phyloP scores from a whole-genome alignment of 2,888 invertebrate species.

The Ceramica pisi region DNA sequence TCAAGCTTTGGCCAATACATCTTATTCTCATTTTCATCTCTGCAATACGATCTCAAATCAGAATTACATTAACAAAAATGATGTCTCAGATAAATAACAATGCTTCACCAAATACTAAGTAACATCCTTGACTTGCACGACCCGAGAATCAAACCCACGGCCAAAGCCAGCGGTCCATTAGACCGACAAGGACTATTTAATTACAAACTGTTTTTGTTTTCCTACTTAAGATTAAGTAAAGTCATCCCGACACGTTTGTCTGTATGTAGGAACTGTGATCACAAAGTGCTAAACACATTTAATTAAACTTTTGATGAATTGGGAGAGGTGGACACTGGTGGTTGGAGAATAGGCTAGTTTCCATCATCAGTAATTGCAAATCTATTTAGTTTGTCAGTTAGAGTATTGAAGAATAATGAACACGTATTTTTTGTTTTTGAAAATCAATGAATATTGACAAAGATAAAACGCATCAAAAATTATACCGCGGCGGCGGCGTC shows the following conservation, averaged over 20 bases:
- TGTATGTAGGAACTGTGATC: neutral
- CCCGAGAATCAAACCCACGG: slow-evolving; percentile 67
- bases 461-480: too few species aligned
- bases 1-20: too few species aligned
- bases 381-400: too few species aligned
- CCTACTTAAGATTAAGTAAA: slow-evolving; percentile 21
- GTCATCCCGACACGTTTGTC: slow-evolving; percentile 15
- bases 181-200: slow-evolving; percentile 64
- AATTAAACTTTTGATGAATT: too few species aligned
- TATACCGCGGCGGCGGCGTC: too few species aligned
- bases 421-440: too few species aligned
- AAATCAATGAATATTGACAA: too few species aligned
- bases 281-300: neutral
- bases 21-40: too few species aligned
- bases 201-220: slow-evolving; percentile 40
- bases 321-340: too few species aligned
- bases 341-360: too few species aligned
- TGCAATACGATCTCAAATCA: neutral
- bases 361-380: too few species aligned
- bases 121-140: slow-evolving; percentile 64
- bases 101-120: slow-evolving; percentile 35
- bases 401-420: too few species aligned
- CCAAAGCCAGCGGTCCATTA: slow-evolving; percentile 57
- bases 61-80: slow-evolving; percentile 17
- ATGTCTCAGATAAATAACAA: slow-evolving; percentile 42